Conservation (phyloP, 1,140 invertebrate species). For the Drosophila varians region DNA sequence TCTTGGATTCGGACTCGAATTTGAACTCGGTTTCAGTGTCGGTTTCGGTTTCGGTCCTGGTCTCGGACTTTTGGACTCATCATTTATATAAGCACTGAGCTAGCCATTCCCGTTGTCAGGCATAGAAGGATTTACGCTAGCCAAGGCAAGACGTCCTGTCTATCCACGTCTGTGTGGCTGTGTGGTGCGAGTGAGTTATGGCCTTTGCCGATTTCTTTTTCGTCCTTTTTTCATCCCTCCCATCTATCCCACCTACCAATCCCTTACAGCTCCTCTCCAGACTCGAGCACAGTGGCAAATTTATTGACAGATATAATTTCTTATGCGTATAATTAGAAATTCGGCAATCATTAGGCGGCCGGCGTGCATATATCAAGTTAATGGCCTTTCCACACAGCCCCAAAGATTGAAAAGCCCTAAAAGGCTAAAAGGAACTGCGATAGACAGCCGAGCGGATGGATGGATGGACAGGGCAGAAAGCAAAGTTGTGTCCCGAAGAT, state of each 20-base stretch:
- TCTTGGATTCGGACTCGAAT: not conserved
- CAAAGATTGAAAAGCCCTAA: slow-evolving; percentile 53
- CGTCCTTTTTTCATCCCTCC: slow-evolving; percentile 54
- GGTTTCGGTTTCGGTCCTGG: slow-evolving; percentile 21
- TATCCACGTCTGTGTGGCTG: slow-evolving; percentile 35
- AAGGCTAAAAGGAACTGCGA: slow-evolving; percentile 24
- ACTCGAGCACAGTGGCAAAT: slow-evolving; percentile 70
- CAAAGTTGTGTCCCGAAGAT: slow-evolving; percentile 37
- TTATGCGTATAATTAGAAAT: slow-evolving; percentile 82
- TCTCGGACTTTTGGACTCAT: slow-evolving; percentile 61
- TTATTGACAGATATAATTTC: slow-evolving; percentile 83
- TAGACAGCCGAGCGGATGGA: slow-evolving; percentile 19
- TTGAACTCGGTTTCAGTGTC: not conserved
- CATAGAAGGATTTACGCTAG: slow-evolving; percentile 76
- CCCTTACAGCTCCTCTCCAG: not conserved
- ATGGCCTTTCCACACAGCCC: slow-evolving; percentile 71
- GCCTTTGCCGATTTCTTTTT: slow-evolving; percentile 74
- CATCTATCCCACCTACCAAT: slow-evolving; percentile 14
- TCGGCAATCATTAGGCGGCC: slow-evolving; percentile 80
- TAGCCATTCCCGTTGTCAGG: slow-evolving; percentile 73
- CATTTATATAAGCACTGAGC: slow-evolving; percentile 79
- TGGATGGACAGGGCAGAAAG: slow-evolving; percentile 5
- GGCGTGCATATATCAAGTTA: slow-evolving; percentile 75
- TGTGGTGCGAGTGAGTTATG: slow-evolving; percentile 77
- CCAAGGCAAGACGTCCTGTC: slow-evolving; percentile 28